Conservation (phyloP, 2,113 vertebrate genomes). For the Rhipidura dahli region DNA sequence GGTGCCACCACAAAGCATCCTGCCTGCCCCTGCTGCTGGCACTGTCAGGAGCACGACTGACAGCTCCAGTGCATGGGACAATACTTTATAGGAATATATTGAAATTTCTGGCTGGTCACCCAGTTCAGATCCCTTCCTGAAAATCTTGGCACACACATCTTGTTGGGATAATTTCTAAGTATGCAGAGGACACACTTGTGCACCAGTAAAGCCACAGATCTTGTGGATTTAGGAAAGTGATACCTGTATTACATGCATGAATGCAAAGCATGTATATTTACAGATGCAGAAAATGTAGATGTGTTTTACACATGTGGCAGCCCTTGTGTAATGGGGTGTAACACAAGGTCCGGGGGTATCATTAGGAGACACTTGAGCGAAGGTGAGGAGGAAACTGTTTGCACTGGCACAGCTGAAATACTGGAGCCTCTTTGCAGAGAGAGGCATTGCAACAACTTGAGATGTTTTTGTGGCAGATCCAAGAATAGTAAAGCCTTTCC, state of each 20-base stretch:
- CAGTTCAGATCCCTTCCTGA: not conserved
- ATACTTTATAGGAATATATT: not conserved
- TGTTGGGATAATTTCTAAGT: not conserved
- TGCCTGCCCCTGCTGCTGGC: not conserved
- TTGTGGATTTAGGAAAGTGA: not conserved
- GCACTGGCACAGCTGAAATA: not conserved
- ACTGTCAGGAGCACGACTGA: not conserved
- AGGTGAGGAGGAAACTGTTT: slow-evolving; percentile 6
- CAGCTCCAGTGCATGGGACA: rapidly evolving
- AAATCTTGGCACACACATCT: not conserved
- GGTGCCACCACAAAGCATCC: not conserved
- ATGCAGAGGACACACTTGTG: not conserved
- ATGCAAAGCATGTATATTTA: not conserved
- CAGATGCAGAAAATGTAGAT: not conserved
- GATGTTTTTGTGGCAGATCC: not conserved
- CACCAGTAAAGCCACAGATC: not conserved
- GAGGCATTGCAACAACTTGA: not conserved
- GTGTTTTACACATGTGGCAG: not conserved
- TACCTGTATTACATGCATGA: not conserved
- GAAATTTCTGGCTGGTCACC: not conserved
- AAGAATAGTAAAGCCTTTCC: slow-evolving; percentile 26
- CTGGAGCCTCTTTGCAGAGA: not conserved
- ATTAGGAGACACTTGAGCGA: not conserved
- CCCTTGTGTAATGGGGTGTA: not conserved
- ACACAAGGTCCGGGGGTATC: not conserved